Evolutionary conservation across 2,113 vertebrate genomes (phyloP).

Genomic region (Puntigrus tetrazona): DNA sequence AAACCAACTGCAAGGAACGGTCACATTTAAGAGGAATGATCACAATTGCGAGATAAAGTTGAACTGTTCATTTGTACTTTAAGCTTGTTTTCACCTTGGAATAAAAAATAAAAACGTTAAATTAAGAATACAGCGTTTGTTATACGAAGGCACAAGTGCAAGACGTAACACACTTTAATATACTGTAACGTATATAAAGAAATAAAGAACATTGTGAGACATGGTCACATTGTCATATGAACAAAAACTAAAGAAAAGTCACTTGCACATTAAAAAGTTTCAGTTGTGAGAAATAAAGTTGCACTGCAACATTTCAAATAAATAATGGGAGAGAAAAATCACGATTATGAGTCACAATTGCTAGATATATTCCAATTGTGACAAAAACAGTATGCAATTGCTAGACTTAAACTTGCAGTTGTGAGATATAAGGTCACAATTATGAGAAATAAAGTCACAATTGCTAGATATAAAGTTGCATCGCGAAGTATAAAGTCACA

Average conservation of each 20-base stretch:
- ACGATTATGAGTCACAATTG: not conserved
- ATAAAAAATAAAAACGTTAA: too few species aligned
- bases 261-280: not conserved
- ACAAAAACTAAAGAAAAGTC: not conserved
- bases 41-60: not conserved
- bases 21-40: not conserved
- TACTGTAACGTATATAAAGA: too few species aligned
- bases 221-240: too few species aligned
- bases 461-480: not conserved
- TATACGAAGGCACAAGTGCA: too few species aligned
- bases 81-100: too few species aligned
- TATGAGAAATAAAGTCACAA: not conserved
- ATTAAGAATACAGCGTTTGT: too few species aligned
- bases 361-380: not conserved
- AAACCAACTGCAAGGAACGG: not conserved
- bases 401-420: not conserved
- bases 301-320: not conserved
- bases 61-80: too few species aligned
- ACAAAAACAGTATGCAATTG: not conserved
- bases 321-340: not conserved
- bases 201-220: too few species aligned
- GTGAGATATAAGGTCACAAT: not conserved
- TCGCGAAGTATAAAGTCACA: not conserved
- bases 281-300: not conserved
- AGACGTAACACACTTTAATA: too few species aligned